Evolutionary conservation across 2,113 vertebrate genomes (phyloP).

Genomic region (Saguinus midas): DNA sequence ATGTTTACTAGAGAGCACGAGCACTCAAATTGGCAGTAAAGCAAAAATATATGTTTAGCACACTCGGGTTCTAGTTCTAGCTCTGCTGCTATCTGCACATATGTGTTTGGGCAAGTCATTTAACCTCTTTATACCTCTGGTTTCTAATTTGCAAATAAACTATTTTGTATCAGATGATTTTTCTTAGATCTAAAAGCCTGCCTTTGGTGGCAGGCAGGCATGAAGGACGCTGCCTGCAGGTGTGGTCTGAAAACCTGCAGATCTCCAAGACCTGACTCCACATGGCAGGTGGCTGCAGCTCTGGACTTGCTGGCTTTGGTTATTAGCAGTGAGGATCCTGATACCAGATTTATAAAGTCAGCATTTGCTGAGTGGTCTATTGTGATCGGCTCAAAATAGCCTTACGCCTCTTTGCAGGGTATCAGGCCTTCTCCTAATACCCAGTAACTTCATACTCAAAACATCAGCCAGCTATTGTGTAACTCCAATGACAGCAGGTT

Average conservation of each 20-base stretch:
- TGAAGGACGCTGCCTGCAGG: neutral
- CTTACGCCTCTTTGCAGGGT: conserved; percentile 51
- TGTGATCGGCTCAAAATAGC: conserved; percentile 73
- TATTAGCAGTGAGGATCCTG: conserved; percentile 48
- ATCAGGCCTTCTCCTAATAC: conserved; percentile 50
- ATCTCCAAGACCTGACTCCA: neutral
- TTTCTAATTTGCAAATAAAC: neutral
- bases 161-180: neutral
- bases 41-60: neutral
- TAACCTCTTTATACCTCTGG: neutral
- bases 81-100: neutral
- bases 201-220: neutral
- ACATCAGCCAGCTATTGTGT: conserved; percentile 74
- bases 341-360: conserved; percentile 67
- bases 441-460: conserved; percentile 52
- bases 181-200: neutral
- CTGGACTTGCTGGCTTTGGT: conserved; percentile 24
- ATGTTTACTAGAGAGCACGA: neutral
- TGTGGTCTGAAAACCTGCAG: neutral
- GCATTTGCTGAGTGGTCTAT: conserved; percentile 73
- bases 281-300: neutral
- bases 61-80: neutral
- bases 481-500: conserved; percentile 67
- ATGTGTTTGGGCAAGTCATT: neutral
- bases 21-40: neutral